Conservation (phyloP, 2,888 invertebrate genomes). For the Aleiodes alternator region DNA sequence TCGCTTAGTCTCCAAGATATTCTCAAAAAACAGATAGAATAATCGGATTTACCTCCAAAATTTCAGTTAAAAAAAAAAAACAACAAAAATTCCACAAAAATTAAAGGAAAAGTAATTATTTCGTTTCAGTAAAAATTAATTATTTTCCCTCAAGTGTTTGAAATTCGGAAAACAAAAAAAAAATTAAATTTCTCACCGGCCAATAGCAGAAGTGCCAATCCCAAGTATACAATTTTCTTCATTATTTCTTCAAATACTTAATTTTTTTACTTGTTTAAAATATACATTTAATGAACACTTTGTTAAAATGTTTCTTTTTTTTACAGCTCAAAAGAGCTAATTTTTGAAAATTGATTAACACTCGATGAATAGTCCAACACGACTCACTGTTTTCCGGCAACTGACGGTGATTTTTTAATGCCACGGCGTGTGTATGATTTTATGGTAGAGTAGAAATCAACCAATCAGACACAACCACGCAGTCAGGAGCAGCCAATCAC, state of each 20-base stretch:
- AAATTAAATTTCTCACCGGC: conserved; percentile 62
- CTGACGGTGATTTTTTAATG: conserved; percentile 58
- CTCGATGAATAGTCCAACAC: conserved; percentile 16
- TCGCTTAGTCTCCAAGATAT: too few relatives aligned
- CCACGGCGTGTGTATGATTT: conserved; percentile 36
- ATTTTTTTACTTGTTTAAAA: conserved; percentile 3
- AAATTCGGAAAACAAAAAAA: background rate
- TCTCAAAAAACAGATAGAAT: too few relatives aligned
- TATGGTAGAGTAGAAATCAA: conserved; percentile 34
- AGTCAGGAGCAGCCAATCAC: conserved; percentile 63
- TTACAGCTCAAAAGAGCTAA: conserved; percentile 11
- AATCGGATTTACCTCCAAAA: background rate
- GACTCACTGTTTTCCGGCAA: conserved; percentile 60
- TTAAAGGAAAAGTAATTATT: background rate
- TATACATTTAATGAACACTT: conserved; percentile 11
- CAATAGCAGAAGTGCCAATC: conserved; percentile 64
- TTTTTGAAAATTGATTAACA: conserved; percentile 20
- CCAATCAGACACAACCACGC: conserved; percentile 70
- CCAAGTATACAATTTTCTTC: conserved; percentile 64
- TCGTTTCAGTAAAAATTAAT: background rate
- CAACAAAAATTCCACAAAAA: conserved; percentile 4
- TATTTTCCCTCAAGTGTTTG: too few relatives aligned
- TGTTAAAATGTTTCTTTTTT: background rate
- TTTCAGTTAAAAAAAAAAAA: background rate
- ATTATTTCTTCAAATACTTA: conserved; percentile 52